Evolutionary conservation across 2,113 vertebrate genomes (phyloP).

Genomic region (Hippopotamus amphibius): DNA sequence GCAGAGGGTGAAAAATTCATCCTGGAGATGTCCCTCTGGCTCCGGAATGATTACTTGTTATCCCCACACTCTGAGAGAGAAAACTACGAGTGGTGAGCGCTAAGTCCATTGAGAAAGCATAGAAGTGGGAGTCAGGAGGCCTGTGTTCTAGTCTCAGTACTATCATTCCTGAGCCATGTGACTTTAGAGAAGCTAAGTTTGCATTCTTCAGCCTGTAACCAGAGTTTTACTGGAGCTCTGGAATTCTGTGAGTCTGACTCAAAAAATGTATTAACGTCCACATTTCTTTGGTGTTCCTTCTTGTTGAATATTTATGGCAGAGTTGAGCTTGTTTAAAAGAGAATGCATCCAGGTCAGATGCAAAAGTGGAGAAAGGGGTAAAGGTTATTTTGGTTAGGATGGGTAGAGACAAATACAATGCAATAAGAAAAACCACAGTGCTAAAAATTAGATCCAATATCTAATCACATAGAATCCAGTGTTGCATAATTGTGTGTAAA

Average conservation of each 20-base stretch:
- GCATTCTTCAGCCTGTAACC: background rate
- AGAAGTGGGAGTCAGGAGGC: background rate
- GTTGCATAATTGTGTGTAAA: background rate
- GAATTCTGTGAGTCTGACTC: background rate
- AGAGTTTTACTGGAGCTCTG: background rate
- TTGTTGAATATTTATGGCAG: background rate
- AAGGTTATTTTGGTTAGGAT: background rate
- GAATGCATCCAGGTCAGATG: background rate
- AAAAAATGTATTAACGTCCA: background rate
- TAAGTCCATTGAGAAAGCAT: background rate
- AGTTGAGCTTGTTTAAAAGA: background rate
- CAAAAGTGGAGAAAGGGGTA: background rate
- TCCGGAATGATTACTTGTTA: background rate
- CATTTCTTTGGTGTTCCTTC: background rate
- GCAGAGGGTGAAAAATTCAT: background rate
- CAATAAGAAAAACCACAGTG: background rate
- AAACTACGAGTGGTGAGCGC: background rate
- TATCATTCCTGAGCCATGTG: background rate
- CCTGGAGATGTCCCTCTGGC: background rate
- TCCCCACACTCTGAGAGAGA: background rate
- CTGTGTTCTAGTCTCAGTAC: background rate
- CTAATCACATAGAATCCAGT: background rate
- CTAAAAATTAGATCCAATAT: background rate
- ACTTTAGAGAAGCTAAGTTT: background rate
- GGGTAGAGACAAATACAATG: background rate